A percentile compares a stretch with the other conserved stretches of the same genome.
Conservation (phyloP, 2,797 vertebrate genomes). For the Oceanodroma leucorhoa region DNA sequence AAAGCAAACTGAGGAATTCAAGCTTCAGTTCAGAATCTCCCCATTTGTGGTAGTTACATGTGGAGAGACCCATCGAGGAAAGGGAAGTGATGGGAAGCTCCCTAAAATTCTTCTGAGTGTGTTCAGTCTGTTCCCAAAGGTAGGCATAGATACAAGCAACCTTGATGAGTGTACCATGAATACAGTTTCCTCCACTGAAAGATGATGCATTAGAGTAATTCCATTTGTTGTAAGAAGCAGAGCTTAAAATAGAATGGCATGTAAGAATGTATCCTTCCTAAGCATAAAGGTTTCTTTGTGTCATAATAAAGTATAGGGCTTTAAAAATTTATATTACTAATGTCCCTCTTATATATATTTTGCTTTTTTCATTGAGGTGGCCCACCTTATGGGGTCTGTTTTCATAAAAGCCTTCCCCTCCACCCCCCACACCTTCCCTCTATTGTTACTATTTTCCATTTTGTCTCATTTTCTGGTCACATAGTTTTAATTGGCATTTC, state of each 20-base stretch:
- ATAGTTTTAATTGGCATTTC: background rate
- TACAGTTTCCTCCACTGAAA: fast-evolving
- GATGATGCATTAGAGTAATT: background rate
- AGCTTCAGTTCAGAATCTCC: background rate
- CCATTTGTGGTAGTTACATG: background rate
- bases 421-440: background rate
- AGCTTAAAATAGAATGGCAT: constrained; percentile 1
- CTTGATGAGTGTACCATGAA: background rate
- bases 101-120: background rate
- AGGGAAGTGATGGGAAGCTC: background rate
- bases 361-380: background rate
- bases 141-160: background rate
- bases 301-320: background rate
- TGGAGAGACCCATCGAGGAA: background rate
- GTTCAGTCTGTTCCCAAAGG: background rate
- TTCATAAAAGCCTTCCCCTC: background rate
- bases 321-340: background rate
- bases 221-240: background rate
- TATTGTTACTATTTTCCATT: background rate
- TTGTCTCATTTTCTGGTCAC: background rate
- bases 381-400: background rate
- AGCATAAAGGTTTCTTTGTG: background rate
- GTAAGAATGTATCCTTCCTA: constrained; percentile 8
- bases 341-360: background rate
- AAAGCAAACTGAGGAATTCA: background rate